Evolutionary conservation across 2,113 vertebrate species (phyloP).

Genomic region (Trichechus manatus): DNA sequence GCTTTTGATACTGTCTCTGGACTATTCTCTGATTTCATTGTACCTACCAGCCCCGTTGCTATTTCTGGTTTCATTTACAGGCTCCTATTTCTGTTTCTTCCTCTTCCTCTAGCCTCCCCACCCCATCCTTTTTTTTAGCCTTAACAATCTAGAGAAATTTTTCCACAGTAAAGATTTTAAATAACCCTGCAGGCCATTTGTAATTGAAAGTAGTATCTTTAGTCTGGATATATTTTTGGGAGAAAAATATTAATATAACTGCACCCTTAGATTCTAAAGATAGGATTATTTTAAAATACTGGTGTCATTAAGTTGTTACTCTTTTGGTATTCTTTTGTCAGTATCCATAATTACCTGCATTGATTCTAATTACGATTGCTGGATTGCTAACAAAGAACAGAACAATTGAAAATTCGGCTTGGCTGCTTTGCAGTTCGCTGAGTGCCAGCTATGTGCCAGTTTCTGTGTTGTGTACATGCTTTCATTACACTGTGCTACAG

Average conservation of each 20-base stretch:
- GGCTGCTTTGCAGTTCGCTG: not conserved
- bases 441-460: not conserved
- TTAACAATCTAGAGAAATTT: not conserved
- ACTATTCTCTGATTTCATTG: not conserved
- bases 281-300: not conserved
- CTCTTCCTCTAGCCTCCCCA: not conserved
- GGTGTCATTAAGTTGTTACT: not conserved
- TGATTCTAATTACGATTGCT: not conserved
- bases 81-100: slow-evolving; percentile 26
- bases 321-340: not conserved
- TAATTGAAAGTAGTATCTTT: not conserved
- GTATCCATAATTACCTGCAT: not conserved
- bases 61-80: not conserved
- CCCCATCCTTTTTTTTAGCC: not conserved
- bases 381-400: not conserved
- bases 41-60: not conserved
- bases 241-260: not conserved
- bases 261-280: not conserved
- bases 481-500: too few species aligned
- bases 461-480: not conserved
- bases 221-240: not conserved
- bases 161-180: slow-evolving; percentile 29
- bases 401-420: slow-evolving; percentile 10
- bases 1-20: not conserved
- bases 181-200: not conserved